Percentiles rank a stretch among this genome's conserved stretches.
Evolutionary conservation across 2,113 vertebrate species (phyloP).

Genomic region (Indri indri): DNA sequence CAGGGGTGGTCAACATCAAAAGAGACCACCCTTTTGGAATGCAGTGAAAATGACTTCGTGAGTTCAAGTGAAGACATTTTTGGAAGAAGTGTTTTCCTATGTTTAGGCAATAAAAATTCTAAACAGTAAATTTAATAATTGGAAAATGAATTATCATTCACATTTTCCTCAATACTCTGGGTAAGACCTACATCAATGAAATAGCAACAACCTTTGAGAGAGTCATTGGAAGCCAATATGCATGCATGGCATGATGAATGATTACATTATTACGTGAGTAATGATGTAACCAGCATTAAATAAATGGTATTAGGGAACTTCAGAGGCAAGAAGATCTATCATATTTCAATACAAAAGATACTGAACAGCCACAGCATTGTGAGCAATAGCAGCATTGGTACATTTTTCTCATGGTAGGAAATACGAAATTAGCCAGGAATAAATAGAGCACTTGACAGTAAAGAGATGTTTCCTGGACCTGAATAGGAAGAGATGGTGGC

Average conservation of each 20-base stretch:
- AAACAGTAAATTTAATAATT: conserved; percentile 4
- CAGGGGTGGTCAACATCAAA: background rate
- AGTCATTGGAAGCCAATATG: conserved; percentile 32
- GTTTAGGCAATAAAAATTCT: conserved; percentile 8
- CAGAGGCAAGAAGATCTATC: conserved; percentile 23
- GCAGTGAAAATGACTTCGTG: background rate
- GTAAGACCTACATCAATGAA: background rate
- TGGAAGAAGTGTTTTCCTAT: background rate
- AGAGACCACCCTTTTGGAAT: background rate
- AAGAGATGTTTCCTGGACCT: background rate
- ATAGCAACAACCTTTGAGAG: background rate
- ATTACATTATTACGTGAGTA: conserved; percentile 59
- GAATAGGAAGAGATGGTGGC: background rate
- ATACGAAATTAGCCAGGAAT: conserved; percentile 17
- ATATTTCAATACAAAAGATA: conserved; percentile 7
- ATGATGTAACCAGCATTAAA: conserved; percentile 43
- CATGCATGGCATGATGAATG: background rate
- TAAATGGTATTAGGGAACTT: conserved; percentile 35
- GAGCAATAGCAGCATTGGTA: background rate
- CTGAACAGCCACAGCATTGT: background rate
- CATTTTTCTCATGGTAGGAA: conserved; percentile 39
- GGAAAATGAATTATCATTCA: background rate
- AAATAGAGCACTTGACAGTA: background rate
- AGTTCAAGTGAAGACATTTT: background rate
- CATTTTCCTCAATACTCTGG: background rate